These are phyloP conservation scores for Agriopis aurantiaria DNA, from an alignment of 2,888 invertebrate species.

Conservation along the genomic window DNA sequence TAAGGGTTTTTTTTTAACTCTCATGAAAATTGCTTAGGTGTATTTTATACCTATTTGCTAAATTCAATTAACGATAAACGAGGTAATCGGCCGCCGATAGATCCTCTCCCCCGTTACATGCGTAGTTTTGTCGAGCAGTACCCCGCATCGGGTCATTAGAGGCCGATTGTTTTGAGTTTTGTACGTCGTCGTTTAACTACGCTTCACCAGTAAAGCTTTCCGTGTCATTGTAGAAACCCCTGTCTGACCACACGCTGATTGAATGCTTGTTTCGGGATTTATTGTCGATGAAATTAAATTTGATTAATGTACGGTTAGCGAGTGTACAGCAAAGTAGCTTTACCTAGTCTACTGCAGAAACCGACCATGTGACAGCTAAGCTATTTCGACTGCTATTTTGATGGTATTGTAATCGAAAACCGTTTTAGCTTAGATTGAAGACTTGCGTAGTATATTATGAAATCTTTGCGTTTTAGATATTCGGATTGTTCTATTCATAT, in stretches of 20 bases:
- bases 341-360: not conserved
- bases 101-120: conserved; percentile 34
- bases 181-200: conserved; percentile 56
- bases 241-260: conserved; percentile 79
- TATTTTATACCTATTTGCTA: conserved; percentile 27
- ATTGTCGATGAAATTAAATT: conserved; percentile 23
- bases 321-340: not conserved
- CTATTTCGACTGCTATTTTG: too few species aligned
- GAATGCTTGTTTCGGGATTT: conserved; percentile 71
- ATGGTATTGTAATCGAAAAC: too few species aligned
- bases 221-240: conserved; percentile 42
- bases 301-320: conserved; percentile 2
- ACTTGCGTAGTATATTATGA: too few species aligned
- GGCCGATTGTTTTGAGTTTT: conserved; percentile 73
- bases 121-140: conserved; percentile 37
- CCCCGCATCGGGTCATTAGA: conserved; percentile 65
- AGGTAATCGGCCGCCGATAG: conserved; percentile 26
- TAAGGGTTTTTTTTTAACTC: not conserved
- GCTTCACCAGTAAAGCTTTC: conserved; percentile 58
- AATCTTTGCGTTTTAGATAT: too few species aligned
- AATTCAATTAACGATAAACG: conserved; percentile 26
- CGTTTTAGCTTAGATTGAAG: too few species aligned
- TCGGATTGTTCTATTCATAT: too few species aligned
- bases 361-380: too few species aligned
- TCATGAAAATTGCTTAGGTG: not conserved